phyloP scores from a whole-genome alignment of 2,888 invertebrate species.

The Alcis repandata region DNA sequence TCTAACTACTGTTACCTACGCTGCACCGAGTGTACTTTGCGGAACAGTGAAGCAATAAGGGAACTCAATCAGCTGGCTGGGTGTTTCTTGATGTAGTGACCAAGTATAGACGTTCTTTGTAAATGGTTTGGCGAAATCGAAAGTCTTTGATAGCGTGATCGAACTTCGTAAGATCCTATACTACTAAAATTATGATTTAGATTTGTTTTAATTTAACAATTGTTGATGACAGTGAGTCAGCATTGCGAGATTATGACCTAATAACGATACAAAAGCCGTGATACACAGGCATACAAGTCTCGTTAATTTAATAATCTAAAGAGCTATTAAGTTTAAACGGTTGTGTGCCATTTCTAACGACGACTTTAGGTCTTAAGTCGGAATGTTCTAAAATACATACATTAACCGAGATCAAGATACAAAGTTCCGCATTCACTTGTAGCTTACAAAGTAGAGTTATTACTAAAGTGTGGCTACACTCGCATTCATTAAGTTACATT shows the following conservation, averaged over 20 bases:
- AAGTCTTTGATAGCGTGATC: too few relatives aligned
- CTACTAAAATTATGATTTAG: too few relatives aligned
- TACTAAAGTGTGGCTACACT: conserved; percentile 46
- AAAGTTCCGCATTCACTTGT: conserved; percentile 26
- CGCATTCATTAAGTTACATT: conserved; percentile 55
- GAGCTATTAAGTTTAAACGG: too few relatives aligned
- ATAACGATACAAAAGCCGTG: too few relatives aligned
- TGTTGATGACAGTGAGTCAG: too few relatives aligned
- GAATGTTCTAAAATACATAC: conserved; percentile 11
- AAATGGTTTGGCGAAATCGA: too few relatives aligned
- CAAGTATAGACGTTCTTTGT: neutral
- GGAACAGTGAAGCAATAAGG: conserved; percentile 40
- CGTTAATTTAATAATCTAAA: too few relatives aligned
- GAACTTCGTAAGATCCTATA: too few relatives aligned
- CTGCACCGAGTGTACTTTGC: conserved; percentile 1
- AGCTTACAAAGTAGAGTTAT: conserved; percentile 34
- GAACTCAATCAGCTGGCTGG: conserved; percentile 55
- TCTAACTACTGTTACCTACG: conserved; percentile 2
- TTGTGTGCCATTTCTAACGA: neutral
- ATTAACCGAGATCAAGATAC: conserved; percentile 14
- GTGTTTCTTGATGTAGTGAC: conserved; percentile 35
- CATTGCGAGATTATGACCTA: too few relatives aligned
- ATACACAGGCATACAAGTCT: too few relatives aligned
- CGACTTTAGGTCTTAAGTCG: conserved; percentile 2
- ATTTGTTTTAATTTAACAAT: too few relatives aligned